Conservation (phyloP, 2,888 invertebrate species). For the Crematogaster levior region DNA sequence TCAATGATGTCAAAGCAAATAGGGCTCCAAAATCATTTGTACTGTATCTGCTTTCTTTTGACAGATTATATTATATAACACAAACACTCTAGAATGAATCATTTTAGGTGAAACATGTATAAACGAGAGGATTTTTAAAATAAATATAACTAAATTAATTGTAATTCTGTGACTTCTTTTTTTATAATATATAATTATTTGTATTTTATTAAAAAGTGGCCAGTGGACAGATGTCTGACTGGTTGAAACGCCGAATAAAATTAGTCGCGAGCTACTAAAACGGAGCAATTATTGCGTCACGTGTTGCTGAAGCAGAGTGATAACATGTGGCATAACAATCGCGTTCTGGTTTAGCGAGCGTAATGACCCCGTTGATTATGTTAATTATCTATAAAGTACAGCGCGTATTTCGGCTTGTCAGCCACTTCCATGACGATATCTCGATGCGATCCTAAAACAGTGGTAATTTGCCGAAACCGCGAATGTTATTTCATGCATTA, state of each 20-base stretch:
- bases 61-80: background rate
- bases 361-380: constrained; percentile 52
- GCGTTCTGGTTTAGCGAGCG: constrained; percentile 26
- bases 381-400: constrained; percentile 45
- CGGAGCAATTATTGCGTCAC: constrained; percentile 35
- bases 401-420: constrained; percentile 20
- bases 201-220: background rate
- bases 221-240: background rate
- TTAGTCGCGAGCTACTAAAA: constrained; percentile 34
- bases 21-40: constrained; percentile 8
- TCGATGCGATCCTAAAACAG: background rate
- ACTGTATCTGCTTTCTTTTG: constrained; percentile 3
- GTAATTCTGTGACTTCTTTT: background rate
- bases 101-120: background rate
- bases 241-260: background rate
- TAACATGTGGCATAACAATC: constrained; percentile 49
- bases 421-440: background rate
- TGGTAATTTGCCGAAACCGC: background rate
- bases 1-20: constrained; percentile 30
- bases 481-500: background rate
- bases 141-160: background rate
- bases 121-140: background rate
- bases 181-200: background rate
- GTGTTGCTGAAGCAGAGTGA: constrained; percentile 38
- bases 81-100: background rate